Conservation (phyloP, 2,888 invertebrate genomes). For the Malacosoma neustria region DNA sequence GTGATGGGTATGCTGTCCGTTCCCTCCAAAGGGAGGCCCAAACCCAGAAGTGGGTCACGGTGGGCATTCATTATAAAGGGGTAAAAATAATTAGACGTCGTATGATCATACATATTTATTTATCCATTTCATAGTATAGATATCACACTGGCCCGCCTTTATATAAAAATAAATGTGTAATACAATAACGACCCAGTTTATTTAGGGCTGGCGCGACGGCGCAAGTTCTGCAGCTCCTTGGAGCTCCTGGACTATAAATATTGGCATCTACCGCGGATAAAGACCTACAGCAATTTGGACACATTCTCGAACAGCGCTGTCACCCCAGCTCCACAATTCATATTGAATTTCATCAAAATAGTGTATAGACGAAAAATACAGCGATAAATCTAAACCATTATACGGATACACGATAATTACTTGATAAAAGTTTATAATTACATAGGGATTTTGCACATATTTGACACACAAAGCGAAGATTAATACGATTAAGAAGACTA, state of each 20-base stretch:
- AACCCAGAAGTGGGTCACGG: too few relatives aligned
- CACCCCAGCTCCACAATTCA: constrained; percentile 40
- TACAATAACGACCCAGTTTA: constrained; percentile 65
- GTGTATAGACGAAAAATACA: constrained; percentile 56
- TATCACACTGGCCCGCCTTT: constrained; percentile 76
- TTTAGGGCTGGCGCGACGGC: constrained; percentile 46
- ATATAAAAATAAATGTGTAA: constrained; percentile 74
- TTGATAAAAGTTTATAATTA: constrained; percentile 64
- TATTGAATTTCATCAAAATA: constrained; percentile 52
- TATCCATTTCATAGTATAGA: constrained; percentile 73
- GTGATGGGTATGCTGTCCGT: too few relatives aligned
- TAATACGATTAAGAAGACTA: constrained; percentile 59
- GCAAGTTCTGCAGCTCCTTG: constrained; percentile 22
- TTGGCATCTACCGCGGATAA: constrained; percentile 53
- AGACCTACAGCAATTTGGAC: constrained; percentile 66
- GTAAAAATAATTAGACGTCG: too few relatives aligned
- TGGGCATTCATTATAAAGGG: too few relatives aligned
- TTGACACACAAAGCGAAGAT: constrained; percentile 74
- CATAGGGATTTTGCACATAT: constrained; percentile 68
- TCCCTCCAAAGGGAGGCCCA: too few relatives aligned
- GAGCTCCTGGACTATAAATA: constrained; percentile 36
- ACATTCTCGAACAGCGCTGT: constrained; percentile 46
- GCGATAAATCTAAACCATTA: constrained; percentile 70
- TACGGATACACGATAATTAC: constrained; percentile 68
- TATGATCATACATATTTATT: constrained; percentile 76